These are phyloP conservation scores for Tichodroma muraria DNA, from an alignment of 2,113 vertebrate genomes.

Conservation along the genomic window DNA sequence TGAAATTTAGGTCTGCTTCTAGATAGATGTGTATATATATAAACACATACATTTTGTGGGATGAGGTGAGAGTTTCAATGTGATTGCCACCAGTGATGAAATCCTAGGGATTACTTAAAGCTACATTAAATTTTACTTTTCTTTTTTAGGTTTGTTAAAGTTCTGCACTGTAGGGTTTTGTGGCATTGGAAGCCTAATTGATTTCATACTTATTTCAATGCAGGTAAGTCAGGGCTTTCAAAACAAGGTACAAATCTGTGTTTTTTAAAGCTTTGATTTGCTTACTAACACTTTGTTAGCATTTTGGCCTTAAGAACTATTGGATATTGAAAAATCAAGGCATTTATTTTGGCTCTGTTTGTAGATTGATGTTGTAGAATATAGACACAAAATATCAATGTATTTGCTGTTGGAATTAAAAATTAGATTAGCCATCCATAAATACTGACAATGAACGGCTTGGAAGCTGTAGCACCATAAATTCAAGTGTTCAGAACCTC, in stretches of 20 bases:
- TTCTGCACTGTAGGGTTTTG: conserved; percentile 99
- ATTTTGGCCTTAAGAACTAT: neutral
- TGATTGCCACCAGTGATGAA: neutral
- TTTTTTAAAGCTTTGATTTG: neutral
- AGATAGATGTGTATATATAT: neutral
- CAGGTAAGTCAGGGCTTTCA: conserved; percentile 79
- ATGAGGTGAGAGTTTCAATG: neutral
- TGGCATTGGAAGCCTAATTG: conserved; percentile 94
- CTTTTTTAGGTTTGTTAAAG: conserved; percentile 86
- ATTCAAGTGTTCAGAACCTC: neutral
- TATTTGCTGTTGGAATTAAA: neutral
- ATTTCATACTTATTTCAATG: conserved; percentile 97
- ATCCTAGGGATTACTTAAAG: neutral
- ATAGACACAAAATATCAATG: neutral
- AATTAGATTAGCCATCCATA: neutral
- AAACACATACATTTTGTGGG: neutral
- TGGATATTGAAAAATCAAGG: neutral
- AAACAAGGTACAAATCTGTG: neutral
- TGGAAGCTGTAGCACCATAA: neutral
- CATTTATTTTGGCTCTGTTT: neutral
- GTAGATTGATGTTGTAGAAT: neutral
- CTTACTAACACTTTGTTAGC: neutral
- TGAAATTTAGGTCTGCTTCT: neutral
- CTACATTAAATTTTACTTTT: conserved; percentile 4
- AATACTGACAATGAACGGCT: neutral